A percentile compares a stretch with the other conserved stretches of the same genome.
Evolutionary conservation across 37 sponge, comb jelly and placozoan genomes (phyloP).

Genomic region (Corticium candelabrum): DNA sequence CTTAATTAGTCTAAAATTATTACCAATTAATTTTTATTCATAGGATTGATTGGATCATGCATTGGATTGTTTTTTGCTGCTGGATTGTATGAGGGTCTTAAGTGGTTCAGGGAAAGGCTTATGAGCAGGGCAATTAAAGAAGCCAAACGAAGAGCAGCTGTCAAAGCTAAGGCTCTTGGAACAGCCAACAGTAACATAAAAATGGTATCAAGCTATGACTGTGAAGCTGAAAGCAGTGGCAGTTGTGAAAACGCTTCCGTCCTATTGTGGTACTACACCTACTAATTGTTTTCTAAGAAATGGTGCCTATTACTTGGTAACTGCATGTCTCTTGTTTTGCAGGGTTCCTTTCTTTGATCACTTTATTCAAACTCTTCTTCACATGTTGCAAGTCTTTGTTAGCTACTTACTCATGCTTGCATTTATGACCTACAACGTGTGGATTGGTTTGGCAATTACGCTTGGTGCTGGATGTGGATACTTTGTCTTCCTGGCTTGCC

Average conservation of each 20-base stretch:
- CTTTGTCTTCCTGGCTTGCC: neutral
- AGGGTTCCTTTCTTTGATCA: neutral
- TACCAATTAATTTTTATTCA: too few relatives aligned
- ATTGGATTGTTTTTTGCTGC: constrained; percentile 13
- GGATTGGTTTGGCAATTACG: neutral
- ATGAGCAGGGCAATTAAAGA: neutral
- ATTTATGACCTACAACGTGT: neutral
- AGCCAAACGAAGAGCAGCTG: too few relatives aligned
- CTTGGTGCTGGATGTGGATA: neutral
- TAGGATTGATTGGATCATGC: constrained; percentile 5
- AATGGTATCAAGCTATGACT: too few relatives aligned
- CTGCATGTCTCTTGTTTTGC: neutral
- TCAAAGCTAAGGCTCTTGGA: too few relatives aligned
- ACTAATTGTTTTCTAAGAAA: too few relatives aligned
- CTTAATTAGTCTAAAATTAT: too few relatives aligned
- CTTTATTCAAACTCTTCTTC: neutral
- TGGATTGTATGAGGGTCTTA: constrained; percentile 21
- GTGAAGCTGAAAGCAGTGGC: too few relatives aligned
- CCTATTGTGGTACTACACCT: too few relatives aligned
- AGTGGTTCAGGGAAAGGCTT: constrained; percentile 18
- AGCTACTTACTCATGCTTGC: neutral
- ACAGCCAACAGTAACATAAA: too few relatives aligned
- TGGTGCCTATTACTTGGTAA: too few relatives aligned
- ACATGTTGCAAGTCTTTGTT: neutral
- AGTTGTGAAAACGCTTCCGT: too few relatives aligned